A percentile compares a stretch with the other conserved stretches of the same genome.
Conservation (phyloP, 37 sponge, comb jelly and placozoan species). For the Tethya wilhelma region DNA sequence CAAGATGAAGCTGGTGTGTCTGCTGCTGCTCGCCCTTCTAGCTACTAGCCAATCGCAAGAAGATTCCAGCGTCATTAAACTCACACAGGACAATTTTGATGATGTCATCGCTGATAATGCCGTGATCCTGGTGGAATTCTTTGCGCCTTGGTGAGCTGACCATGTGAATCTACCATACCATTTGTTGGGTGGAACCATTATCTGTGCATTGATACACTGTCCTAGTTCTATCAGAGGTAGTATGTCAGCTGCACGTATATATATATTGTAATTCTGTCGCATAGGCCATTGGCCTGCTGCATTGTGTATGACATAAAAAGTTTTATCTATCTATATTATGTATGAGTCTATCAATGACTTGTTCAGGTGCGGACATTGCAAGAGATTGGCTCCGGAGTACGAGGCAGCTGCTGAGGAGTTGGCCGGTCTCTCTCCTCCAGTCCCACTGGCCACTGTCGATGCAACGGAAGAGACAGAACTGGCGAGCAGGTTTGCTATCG, state of each 20-base stretch:
- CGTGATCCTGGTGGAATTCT: constrained; percentile 80
- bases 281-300: too few relatives aligned
- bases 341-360: too few relatives aligned
- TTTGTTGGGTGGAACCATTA: not conserved
- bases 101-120: constrained; percentile 23
- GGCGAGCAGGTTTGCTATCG: constrained; percentile 14
- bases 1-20: too few relatives aligned
- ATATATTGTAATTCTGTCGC: too few relatives aligned
- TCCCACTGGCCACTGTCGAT: constrained; percentile 80
- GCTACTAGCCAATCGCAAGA: too few relatives aligned
- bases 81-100: constrained; percentile 54
- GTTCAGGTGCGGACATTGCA: constrained; percentile 85
- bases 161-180: not conserved
- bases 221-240: too few relatives aligned
- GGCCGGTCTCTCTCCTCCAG: constrained; percentile 10
- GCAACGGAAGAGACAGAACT: constrained; percentile 54
- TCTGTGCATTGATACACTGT: too few relatives aligned
- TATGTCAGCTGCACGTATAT: too few relatives aligned
- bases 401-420: constrained; percentile 71
- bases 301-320: too few relatives aligned
- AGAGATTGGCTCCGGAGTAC: constrained; percentile 74
- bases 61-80: constrained; percentile 39
- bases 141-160: constrained; percentile 81
- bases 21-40: too few relatives aligned
- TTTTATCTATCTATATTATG: too few relatives aligned